Conservation (phyloP, 2,797 vertebrate species). For the Malacoraja senta region DNA sequence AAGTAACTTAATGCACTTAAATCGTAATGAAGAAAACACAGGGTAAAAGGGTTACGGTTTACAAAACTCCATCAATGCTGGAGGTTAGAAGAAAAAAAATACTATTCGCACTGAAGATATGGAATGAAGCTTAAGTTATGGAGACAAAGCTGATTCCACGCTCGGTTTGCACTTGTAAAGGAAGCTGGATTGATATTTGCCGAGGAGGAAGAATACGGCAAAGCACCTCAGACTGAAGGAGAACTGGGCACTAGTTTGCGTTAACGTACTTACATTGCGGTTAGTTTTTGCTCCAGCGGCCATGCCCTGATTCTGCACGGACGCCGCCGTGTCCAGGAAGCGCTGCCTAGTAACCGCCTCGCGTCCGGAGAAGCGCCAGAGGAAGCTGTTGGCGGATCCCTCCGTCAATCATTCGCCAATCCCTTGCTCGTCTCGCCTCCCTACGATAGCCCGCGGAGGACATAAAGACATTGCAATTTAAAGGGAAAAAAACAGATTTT, state of each 20-base stretch:
- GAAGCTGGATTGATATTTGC: not conserved
- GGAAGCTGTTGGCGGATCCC: not conserved
- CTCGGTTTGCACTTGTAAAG: not conserved
- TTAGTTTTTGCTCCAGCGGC: not conserved
- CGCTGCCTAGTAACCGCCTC: not conserved
- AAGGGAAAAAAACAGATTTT: not conserved
- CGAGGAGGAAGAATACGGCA: too few species aligned
- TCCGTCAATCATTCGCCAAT: not conserved
- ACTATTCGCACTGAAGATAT: not conserved
- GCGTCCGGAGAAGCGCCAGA: not conserved
- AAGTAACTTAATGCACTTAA: not conserved
- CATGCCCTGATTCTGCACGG: not conserved
- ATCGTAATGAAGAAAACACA: not conserved
- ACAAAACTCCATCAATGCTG: not conserved
- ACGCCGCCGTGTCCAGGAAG: constrained; percentile 7
- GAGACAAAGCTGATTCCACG: not conserved
- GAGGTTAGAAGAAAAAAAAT: not conserved
- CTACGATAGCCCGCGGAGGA: not conserved
- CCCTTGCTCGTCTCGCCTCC: not conserved
- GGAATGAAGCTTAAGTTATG: not conserved
- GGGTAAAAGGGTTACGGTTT: too few species aligned
- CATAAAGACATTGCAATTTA: not conserved
- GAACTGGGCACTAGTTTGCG: too few species aligned
- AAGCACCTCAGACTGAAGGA: not conserved
- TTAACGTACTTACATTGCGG: constrained; percentile 10